A percentile compares a stretch with the other conserved stretches of the same genome.
Conservation (phyloP, 1,140 invertebrate genomes). For the Archivesica marissinica region DNA sequence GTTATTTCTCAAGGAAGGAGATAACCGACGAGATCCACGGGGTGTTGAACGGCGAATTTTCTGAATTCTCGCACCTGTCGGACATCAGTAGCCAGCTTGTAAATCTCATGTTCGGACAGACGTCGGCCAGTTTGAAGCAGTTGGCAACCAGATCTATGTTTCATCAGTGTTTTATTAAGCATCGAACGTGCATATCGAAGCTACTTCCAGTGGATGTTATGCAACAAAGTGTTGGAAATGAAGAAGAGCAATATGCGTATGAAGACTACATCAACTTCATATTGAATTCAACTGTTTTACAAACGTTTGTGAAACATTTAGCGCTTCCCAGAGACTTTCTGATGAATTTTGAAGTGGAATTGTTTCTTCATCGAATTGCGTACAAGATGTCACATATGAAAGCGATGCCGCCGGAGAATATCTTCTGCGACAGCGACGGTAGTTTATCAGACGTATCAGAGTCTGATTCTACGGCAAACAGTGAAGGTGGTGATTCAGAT, state of each 20-base stretch:
- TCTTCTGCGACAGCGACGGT: slow-evolving; percentile 65
- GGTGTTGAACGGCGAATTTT: slow-evolving; percentile 71
- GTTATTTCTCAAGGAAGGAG: slow-evolving; percentile 75
- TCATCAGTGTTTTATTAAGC: slow-evolving; percentile 72
- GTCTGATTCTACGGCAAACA: slow-evolving; percentile 56
- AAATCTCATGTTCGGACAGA: slow-evolving; percentile 75
- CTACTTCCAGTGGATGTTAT: slow-evolving; percentile 71
- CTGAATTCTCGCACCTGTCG: slow-evolving; percentile 74
- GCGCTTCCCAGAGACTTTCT: slow-evolving; percentile 71
- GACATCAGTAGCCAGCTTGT: slow-evolving; percentile 63
- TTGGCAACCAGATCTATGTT: slow-evolving; percentile 72
- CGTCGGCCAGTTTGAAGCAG: slow-evolving; percentile 72
- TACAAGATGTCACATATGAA: slow-evolving; percentile 69
- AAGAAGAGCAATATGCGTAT: slow-evolving; percentile 69
- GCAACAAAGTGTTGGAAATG: slow-evolving; percentile 64
- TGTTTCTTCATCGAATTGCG: slow-evolving; percentile 74
- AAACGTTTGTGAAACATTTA: slow-evolving; percentile 66
- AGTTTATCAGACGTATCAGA: slow-evolving; percentile 48
- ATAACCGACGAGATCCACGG: slow-evolving; percentile 73
- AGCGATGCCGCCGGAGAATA: slow-evolving; percentile 65
- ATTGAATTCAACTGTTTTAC: slow-evolving; percentile 73
- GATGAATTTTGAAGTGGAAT: slow-evolving; percentile 74
- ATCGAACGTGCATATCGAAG: slow-evolving; percentile 67
- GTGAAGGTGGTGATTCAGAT: slow-evolving; percentile 76
- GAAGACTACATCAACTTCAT: slow-evolving; percentile 76